Base-by-base conservation (phyloP, 2,113 vertebrate genomes). In the Crypturellus undulatus region DNA sequence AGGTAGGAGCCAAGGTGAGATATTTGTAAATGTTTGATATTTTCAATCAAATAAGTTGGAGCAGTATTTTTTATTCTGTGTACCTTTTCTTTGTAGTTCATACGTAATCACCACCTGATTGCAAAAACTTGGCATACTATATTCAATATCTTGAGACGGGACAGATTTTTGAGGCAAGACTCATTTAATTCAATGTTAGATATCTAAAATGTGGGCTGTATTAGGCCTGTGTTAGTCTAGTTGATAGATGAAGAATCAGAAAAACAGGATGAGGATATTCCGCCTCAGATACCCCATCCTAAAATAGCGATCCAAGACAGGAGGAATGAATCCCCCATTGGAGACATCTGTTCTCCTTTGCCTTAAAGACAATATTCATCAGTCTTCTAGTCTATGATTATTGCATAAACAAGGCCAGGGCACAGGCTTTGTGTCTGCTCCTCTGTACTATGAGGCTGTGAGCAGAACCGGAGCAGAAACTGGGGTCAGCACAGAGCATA, bases 11-110 rank as follows among this genome's bases (percentile, higher is more conserved):
- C 38, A 68, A 26, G 16, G 60, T 52, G 73, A 96, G 51, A n/a
- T 86, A 95, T 94, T 93, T 90, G 56, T 89, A 83, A 90, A 71
- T 34, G 21, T 64, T 94, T 93, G 51, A 94, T 94, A 83, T 88
- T 81, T 90, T 58, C 20, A 81, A 64, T 78, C 79, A 95, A 90
- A 56, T 76, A 60, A 42, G 2, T 64, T 28, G 22, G 42, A 86
- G 17, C 68, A 71, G 4, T 71, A 64, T 82, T 88, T 70, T 63
- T 77, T 79, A 19, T 72, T 90, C 51, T 75, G 22, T 67, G 28
- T 47, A 60, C 18, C 6, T 34, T 15, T 60, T 80, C 42, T 56
- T 6, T 7, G 3, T 20, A 64, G n/a, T 60, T 88, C 40, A 47
- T 71, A 64, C 28, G 64, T 60, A 84, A 64, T 34, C 28, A 21